Conservation (phyloP, 2,888 invertebrate species). For the Antheraea yamamai region DNA sequence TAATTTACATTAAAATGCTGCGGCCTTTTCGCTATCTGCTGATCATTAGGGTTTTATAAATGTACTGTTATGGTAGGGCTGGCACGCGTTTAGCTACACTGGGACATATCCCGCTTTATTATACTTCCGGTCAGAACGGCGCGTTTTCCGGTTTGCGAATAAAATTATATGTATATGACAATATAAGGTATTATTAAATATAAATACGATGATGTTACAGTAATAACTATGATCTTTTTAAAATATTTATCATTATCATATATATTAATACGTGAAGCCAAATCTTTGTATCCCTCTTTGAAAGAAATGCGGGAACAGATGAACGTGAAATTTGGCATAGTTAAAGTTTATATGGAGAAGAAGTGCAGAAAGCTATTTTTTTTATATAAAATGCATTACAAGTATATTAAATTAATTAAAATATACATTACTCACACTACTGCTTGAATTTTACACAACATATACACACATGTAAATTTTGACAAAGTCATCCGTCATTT, state of each 20-base stretch:
- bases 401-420: no score
- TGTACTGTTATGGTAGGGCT: constrained; percentile 14
- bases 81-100: neutral
- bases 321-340: no score
- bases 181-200: constrained; percentile 25
- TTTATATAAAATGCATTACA: no score
- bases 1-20: constrained; percentile 45
- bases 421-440: no score
- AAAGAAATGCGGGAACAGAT: no score
- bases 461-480: no score
- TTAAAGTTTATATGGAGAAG: no score
- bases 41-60: constrained; percentile 43
- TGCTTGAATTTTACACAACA: no score
- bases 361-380: no score
- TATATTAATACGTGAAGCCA: no score
- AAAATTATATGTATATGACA: neutral
- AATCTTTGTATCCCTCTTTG: no score
- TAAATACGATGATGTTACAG: neutral
- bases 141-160: neutral
- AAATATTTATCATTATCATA: neutral
- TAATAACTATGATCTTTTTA: neutral
- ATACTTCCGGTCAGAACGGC: constrained; percentile 17
- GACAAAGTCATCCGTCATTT: no score
- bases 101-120: constrained; percentile 9
- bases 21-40: constrained; percentile 31